Base-by-base conservation (phyloP, 2,888 invertebrate species). In the Xanthostigma xanthostigma region DNA sequence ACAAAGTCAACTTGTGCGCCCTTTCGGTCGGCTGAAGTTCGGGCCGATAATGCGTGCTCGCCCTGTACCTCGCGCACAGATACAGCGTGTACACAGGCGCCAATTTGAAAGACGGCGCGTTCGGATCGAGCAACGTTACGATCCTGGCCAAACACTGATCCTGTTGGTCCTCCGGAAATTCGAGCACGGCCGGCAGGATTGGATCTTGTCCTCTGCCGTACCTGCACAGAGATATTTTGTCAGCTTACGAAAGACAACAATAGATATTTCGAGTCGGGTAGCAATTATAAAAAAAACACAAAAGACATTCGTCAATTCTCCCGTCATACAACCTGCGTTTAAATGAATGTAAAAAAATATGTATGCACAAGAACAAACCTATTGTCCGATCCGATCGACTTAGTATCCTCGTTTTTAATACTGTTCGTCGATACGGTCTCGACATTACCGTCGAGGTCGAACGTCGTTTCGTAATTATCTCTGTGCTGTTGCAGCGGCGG, bases 51-150 rank as follows among this genome's bases (percentile, higher is more conserved):
- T 92, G 92, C 1, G 92, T 92, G 33, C 93, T 92, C 41, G 96
- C 91, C 48, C 94, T 80, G 63, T 94, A 95, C 76, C 91, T 78
- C 52, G 93, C 89, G 56, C 93, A 91, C 62, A 98, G 75, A 68
- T 98, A 98, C 27, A 98, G 76, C 2, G 94, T 88, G 70, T 97
- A 98, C 33, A 96, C 95, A 0, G 97, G 97, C 1, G 97, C 91
- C 53, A 98, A 75, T 64, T 94, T 93, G 72, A 97, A 97, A 56
- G 90, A 88, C 10, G 87, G 87, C 50, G 83, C 81, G 62, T 84
- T 84, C 11, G 91, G 90, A 65, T 92, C 93, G 55, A 93, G 76
- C 56, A 93, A 84, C 36, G 86, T 79, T 62, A 95, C 83, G 54
- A 94, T 85, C 40, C 89, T 83, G 51, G 85, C 83, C 45, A 97